These are phyloP conservation scores for Gonatopus flavifemur DNA, from an alignment of 1,140 invertebrate genomes.

Conservation along the genomic window DNA sequence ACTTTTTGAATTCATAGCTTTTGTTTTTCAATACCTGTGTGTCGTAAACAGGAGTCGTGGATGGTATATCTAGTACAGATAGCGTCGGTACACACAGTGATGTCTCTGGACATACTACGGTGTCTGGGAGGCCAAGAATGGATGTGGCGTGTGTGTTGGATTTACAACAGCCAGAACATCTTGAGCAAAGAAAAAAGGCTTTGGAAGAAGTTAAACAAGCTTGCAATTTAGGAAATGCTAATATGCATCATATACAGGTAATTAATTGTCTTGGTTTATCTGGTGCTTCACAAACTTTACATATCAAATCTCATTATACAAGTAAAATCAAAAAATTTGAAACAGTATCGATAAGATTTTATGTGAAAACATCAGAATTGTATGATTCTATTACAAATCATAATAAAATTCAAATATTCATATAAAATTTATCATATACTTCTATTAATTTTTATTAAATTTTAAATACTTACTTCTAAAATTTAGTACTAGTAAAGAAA, in stretches of 20 bases:
- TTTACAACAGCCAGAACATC: slow-evolving; percentile 70
- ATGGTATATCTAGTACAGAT: slow-evolving; percentile 62
- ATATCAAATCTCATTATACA: too few species aligned
- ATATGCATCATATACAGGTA: slow-evolving; percentile 82
- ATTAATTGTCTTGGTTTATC: slow-evolving; percentile 6
- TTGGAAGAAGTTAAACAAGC: slow-evolving; percentile 83
- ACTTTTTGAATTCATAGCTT: not conserved
- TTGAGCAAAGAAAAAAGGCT: slow-evolving; percentile 75
- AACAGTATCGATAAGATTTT: too few species aligned
- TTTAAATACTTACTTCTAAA: not conserved
- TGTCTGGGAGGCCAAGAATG: slow-evolving; percentile 70
- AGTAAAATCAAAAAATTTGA: too few species aligned
- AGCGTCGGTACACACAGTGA: slow-evolving; percentile 73
- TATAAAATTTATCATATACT: slow-evolving; percentile 7
- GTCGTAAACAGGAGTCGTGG: slow-evolving; percentile 27
- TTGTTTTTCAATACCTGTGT: slow-evolving; percentile 12
- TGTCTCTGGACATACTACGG: slow-evolving; percentile 67
- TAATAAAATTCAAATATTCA: slow-evolving; percentile 2
- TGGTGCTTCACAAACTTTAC: too few species aligned
- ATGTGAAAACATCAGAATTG: too few species aligned
- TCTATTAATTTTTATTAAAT: not conserved
- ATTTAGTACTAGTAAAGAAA: too few species aligned
- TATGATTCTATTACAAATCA: not conserved
- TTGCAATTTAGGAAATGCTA: slow-evolving; percentile 75
- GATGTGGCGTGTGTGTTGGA: slow-evolving; percentile 92